Conservation (phyloP, 2,888 invertebrate genomes). For the Stratiomys singularior region DNA sequence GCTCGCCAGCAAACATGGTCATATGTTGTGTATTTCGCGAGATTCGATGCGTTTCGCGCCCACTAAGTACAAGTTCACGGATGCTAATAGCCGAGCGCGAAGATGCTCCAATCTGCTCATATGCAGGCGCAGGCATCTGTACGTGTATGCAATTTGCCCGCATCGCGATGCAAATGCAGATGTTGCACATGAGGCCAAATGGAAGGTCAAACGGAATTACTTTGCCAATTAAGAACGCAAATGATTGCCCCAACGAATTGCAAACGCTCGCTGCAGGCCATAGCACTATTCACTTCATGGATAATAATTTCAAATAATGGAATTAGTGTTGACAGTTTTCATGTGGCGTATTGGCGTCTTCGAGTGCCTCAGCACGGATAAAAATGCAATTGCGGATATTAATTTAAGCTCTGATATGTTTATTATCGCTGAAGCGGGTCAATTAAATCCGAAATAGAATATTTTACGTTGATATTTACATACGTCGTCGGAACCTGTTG, state of each 20-base stretch:
- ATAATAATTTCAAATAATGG: slow-evolving; percentile 45
- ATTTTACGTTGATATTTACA: neutral
- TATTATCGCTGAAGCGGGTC: slow-evolving; percentile 25
- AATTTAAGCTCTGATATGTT: slow-evolving; percentile 31
- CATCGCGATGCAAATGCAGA: slow-evolving; percentile 34
- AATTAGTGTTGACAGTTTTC: slow-evolving; percentile 43
- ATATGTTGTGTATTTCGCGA: neutral
- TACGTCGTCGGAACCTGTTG: neutral
- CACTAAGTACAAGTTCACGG: slow-evolving; percentile 37
- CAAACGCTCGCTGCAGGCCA: slow-evolving; percentile 28
- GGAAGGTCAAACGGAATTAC: slow-evolving; percentile 42
- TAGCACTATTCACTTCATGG: slow-evolving; percentile 14
- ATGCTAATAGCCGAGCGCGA: slow-evolving; percentile 19
- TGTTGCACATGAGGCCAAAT: slow-evolving; percentile 42
- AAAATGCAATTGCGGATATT: slow-evolving; percentile 37
- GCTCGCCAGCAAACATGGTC: too few species aligned
- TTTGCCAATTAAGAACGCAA: slow-evolving; percentile 44
- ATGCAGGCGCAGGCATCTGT: neutral
- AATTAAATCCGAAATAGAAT: slow-evolving; percentile 40
- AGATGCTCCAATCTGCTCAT: neutral
- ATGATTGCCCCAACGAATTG: slow-evolving; percentile 37
- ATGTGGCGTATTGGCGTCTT: slow-evolving; percentile 38
- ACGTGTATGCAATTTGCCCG: neutral
- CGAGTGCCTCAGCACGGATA: slow-evolving; percentile 6
- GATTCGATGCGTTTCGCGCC: slow-evolving; percentile 6